Evolutionary conservation across 2,113 vertebrate genomes (phyloP).

Genomic region (Lasiurus borealis): DNA sequence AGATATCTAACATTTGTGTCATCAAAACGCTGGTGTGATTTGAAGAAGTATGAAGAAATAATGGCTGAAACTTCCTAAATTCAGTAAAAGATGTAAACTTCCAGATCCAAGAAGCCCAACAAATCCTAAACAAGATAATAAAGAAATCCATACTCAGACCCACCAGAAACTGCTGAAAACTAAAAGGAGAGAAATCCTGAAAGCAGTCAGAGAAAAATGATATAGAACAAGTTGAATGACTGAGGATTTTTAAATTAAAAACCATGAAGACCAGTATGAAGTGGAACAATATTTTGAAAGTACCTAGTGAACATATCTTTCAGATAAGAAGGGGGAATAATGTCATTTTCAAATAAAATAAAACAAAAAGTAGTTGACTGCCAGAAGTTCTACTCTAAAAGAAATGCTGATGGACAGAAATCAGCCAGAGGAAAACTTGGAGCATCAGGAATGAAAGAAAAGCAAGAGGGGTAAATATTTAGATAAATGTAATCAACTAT

Average conservation of each 20-base stretch:
- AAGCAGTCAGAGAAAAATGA: neutral
- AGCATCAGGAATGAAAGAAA: neutral
- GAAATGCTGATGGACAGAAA: neutral
- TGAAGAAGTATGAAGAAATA: slow-evolving; percentile 30
- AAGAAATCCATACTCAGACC: neutral
- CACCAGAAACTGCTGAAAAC: slow-evolving; percentile 19
- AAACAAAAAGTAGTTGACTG: neutral
- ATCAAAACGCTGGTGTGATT: neutral
- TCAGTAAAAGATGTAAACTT: slow-evolving; percentile 10
- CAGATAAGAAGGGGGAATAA: neutral
- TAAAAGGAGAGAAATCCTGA: neutral
- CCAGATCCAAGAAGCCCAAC: slow-evolving; percentile 7
- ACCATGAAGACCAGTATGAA: neutral
- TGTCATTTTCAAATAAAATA: neutral
- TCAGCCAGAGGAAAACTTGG: neutral
- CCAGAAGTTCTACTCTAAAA: neutral
- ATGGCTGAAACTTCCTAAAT: neutral
- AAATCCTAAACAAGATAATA: neutral
- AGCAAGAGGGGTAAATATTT: neutral
- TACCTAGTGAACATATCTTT: neutral
- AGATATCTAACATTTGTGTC: neutral
- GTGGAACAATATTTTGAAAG: neutral
- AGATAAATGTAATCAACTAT: neutral
- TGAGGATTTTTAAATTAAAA: neutral
- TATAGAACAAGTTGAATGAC: neutral